Base-by-base conservation (phyloP, 2,797 vertebrate species). In the Pseudomugil tenellus region DNA sequence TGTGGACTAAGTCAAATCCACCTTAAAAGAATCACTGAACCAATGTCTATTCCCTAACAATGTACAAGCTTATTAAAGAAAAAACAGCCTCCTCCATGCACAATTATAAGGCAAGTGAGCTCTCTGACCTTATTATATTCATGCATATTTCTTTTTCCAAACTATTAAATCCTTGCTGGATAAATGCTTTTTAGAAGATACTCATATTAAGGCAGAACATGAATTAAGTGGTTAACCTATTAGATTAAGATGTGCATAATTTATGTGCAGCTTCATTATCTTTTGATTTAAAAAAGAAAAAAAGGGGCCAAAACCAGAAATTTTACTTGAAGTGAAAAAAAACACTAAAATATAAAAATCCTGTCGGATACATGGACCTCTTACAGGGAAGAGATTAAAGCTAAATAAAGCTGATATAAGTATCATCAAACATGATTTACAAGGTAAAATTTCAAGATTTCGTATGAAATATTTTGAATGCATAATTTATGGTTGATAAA, bases 1-100 rank as follows among this genome's bases (percentile, higher is more conserved):
- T 3, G 14, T 16, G 34, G 63, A 73, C 48, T 39, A 23, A 70
- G 54, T 55, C 49, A 48, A 74, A 78, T 89, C 26, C 67, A 77
- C 32, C 55, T 37, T 29, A 75, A 74, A 48, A 63, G 61, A 87
- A 82, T 67, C 77, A 75, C 51, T 84, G 77, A 66, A 76, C 56
- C 80, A 48, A 77, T 87, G 60, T 71, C 51, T 49, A 69, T 73
- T 77, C 68, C 48, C 56, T 29, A 74, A 35, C 14, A 73, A 39
- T 60, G 55, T 60, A 79, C 77, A 25, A 62, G 64, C 79, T 73
- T 80, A 81, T 81, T 72, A 78, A 84, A 77, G 73, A 85, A 78
- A 82, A 86, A 74, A 71, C 82, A 76, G 72, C 57, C 55, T 76
- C 77, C 77, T 60, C 64, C 43, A 52, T 28, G 25, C 1, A 16